phyloP scores from a whole-genome alignment of 2,113 vertebrate genomes.

The Notiomystis cincta region DNA sequence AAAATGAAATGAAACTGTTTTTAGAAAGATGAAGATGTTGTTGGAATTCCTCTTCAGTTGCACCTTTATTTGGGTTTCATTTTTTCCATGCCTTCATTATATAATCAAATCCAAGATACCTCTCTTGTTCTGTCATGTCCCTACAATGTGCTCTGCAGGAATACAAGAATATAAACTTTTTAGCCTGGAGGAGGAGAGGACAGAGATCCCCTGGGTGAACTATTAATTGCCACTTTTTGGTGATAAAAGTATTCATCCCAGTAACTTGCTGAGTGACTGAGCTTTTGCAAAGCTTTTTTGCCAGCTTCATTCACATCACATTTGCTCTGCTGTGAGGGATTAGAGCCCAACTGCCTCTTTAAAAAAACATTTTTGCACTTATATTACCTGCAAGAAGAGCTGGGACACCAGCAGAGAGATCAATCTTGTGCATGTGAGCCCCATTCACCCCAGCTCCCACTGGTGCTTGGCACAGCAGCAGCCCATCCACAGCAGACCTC shows the following conservation, averaged over 20 bases:
- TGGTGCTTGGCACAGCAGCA: rapidly evolving
- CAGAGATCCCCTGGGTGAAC: neutral
- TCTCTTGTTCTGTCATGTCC: neutral
- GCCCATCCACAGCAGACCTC: neutral
- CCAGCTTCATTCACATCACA: neutral
- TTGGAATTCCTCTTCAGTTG: neutral
- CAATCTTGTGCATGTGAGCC: neutral
- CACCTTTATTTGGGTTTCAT: neutral
- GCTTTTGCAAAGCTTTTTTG: neutral
- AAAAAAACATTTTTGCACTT: neutral
- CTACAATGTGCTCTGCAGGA: neutral
- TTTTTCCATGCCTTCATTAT: neutral
- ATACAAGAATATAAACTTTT: neutral
- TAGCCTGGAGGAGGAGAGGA: neutral
- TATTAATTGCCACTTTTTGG: neutral
- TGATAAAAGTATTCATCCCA: neutral
- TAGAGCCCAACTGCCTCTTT: neutral
- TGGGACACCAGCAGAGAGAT: neutral
- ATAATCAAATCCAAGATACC: neutral
- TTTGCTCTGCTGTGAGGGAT: neutral
- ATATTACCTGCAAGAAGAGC: neutral
- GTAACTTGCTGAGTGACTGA: neutral
- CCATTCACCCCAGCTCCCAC: neutral
- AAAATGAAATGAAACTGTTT: neutral
- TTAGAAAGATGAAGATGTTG: neutral